Base-by-base conservation (phyloP, 2,797 vertebrate species). In the Chloroceryle amazona region DNA sequence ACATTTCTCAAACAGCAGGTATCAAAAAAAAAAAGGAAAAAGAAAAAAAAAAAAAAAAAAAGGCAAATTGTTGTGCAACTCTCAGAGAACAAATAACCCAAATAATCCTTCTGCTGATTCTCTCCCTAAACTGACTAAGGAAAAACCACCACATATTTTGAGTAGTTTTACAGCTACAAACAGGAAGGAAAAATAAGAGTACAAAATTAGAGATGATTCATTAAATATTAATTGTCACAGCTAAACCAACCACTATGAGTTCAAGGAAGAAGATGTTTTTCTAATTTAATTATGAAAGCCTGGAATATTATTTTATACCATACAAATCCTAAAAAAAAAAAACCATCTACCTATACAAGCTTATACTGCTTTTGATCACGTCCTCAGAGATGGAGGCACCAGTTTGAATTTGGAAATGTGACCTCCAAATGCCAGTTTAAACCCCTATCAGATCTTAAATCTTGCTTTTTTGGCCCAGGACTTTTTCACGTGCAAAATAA, bases 401-500 rank as follows among this genome's bases (percentile, higher is more conserved):
- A 72, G 19, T 35, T 91, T 88, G 60, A 70, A 46, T 46, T 42
- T 81, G 31, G 31, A 95, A 83, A 90, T 58, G 61, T 58, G 66
- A 37, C n/a, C 39, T 81, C 60, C 47, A 90, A 90, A 89, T 54
- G 33, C 2, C 62, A 84, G 3, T 35, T 79, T 81, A 88, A 94
- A 75, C 5, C 16, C 15, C 1, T 52, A 76, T n/a, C 28, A 85
- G 46, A 67, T 16, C 31, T 65, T 81, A 76, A 63, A 76, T 76
- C 55, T 84, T 75, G 8, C 6, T 63, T 71, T n/a, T 85, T 66
- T 62, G 8, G 15, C 28, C 39, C 37, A 46, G 8, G 9, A 29
- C 5, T 66, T 96, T 78, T 86, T 70, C 41, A 93, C 70, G 63
- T 70, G 49, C 11, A 83, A 95, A 86, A 95, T 60, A 90, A 94